These are phyloP conservation scores for Channa argus DNA, from an alignment of 2,113 vertebrate genomes.

Conservation along the genomic window DNA sequence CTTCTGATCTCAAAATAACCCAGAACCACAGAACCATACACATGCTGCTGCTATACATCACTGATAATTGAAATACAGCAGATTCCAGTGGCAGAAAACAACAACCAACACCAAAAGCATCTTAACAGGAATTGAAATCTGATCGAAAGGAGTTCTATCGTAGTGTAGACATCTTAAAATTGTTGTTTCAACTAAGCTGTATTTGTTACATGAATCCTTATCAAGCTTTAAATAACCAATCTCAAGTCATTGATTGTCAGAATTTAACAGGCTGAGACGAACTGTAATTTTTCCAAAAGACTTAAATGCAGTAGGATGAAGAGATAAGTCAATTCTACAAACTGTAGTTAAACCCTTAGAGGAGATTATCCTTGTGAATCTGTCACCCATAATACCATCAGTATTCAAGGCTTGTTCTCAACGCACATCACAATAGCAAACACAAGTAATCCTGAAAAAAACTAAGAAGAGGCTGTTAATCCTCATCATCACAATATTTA, in stretches of 20 bases:
- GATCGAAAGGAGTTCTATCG: neutral
- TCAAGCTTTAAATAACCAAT: slow-evolving; percentile 15
- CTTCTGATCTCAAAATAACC: slow-evolving; percentile 44
- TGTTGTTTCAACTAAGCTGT: neutral
- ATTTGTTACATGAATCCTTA: neutral
- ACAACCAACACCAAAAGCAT: slow-evolving; percentile 12
- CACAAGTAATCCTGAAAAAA: slow-evolving; percentile 55
- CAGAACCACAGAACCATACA: slow-evolving; percentile 28
- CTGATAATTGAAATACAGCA: slow-evolving; percentile 25
- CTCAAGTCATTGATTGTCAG: slow-evolving; percentile 18
- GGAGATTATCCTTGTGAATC: slow-evolving; percentile 72
- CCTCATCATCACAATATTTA: slow-evolving; percentile 49
- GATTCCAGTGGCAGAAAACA: slow-evolving; percentile 21
- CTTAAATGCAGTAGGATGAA: slow-evolving; percentile 52
- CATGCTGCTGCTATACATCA: slow-evolving; percentile 15
- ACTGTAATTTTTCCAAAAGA: slow-evolving; percentile 30
- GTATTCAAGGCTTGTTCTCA: slow-evolving; percentile 36
- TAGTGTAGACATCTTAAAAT: neutral
- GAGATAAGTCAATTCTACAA: slow-evolving; percentile 55
- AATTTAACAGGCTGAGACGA: slow-evolving; percentile 15
- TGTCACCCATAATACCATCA: slow-evolving; percentile 55
- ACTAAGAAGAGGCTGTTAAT: slow-evolving; percentile 49
- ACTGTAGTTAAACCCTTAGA: slow-evolving; percentile 62
- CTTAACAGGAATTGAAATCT: neutral
- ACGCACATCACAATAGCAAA: slow-evolving; percentile 51